A percentile compares a stretch with the other conserved stretches of the same genome.
phyloP scores from a whole-genome alignment of 2,888 invertebrate genomes.

The Atherix ibis region DNA sequence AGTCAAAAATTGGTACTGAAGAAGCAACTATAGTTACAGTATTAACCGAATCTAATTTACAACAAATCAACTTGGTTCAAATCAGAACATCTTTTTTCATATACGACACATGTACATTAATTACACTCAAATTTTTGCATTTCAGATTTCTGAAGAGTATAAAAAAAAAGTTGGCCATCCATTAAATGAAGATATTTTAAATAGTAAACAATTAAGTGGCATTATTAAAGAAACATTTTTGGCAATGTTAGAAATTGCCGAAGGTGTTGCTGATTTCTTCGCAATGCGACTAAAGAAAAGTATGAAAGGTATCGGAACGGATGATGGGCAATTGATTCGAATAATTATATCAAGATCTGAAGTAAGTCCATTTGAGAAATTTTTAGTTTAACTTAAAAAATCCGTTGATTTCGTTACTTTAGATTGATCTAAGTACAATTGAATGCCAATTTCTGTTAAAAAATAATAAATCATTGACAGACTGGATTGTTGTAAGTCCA shows the following conservation, averaged over 20 bases:
- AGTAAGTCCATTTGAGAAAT: no score
- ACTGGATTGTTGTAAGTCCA: conserved; percentile 65
- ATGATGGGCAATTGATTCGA: conserved; percentile 72
- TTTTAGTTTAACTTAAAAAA: no score
- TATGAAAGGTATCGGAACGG: conserved; percentile 81
- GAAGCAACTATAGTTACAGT: conserved; percentile 75
- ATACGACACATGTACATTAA: no score
- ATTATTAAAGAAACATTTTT: conserved; percentile 62
- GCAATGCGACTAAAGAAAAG: conserved; percentile 73
- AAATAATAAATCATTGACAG: conserved; percentile 59
- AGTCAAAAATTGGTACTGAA: conserved; percentile 55
- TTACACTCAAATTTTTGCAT: no score
- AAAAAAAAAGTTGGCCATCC: conserved; percentile 58
- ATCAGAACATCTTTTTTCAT: no score
- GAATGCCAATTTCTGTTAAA: conserved; percentile 57
- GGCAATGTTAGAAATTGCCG: conserved; percentile 65
- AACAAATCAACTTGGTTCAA: conserved; percentile 38
- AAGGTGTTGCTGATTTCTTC: conserved; percentile 67
- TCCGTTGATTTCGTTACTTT: no score
- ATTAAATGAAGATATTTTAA: conserved; percentile 62
- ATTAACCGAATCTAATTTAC: conserved; percentile 60
- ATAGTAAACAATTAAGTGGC: conserved; percentile 58
- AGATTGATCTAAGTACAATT: conserved; percentile 71
- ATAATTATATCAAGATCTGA: conserved; percentile 68
- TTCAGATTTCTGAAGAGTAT: conserved; percentile 29